These are phyloP conservation scores for Corbicula japonica DNA, from an alignment of 2,888 invertebrate species.

Conservation along the genomic window DNA sequence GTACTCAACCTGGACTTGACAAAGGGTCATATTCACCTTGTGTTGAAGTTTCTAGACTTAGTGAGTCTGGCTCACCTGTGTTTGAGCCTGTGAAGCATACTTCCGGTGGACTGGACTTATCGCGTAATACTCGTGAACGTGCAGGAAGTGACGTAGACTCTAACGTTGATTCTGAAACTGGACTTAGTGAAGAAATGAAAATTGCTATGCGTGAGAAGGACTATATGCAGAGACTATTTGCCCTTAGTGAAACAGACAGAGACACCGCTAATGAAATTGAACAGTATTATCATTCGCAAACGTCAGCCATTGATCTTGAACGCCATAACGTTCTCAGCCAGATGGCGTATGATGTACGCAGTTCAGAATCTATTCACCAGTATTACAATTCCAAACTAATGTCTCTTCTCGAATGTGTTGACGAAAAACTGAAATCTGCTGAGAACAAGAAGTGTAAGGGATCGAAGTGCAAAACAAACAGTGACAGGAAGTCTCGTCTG, in stretches of 20 bases:
- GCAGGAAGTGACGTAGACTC: neutral
- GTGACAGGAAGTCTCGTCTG: slow-evolving; percentile 66
- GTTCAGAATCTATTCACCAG: slow-evolving; percentile 54
- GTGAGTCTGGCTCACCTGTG: slow-evolving; percentile 29
- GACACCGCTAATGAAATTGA: slow-evolving; percentile 49
- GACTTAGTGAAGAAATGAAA: slow-evolving; percentile 54
- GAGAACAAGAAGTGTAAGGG: slow-evolving; percentile 34
- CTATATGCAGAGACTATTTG: slow-evolving; percentile 51
- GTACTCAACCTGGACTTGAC: slow-evolving; percentile 6
- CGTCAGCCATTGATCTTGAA: slow-evolving; percentile 60
- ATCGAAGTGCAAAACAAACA: slow-evolving; percentile 5
- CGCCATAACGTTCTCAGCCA: slow-evolving; percentile 63
- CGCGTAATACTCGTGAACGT: too few relatives aligned
- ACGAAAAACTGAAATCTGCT: slow-evolving; percentile 43
- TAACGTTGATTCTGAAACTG: neutral
- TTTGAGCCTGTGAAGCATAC: slow-evolving; percentile 29
- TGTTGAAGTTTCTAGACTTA: slow-evolving; percentile 23
- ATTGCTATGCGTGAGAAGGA: slow-evolving; percentile 59
- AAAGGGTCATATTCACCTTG: slow-evolving; percentile 20
- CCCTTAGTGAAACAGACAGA: slow-evolving; percentile 23
- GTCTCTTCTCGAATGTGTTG: slow-evolving; percentile 56
- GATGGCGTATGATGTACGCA: slow-evolving; percentile 53
- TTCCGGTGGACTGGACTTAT: neutral
- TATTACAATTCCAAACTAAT: slow-evolving; percentile 62
- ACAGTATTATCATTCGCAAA: slow-evolving; percentile 61